Evolutionary conservation across 2,888 invertebrate species (phyloP).

Genomic region (Euspilapteryx auroguttella): DNA sequence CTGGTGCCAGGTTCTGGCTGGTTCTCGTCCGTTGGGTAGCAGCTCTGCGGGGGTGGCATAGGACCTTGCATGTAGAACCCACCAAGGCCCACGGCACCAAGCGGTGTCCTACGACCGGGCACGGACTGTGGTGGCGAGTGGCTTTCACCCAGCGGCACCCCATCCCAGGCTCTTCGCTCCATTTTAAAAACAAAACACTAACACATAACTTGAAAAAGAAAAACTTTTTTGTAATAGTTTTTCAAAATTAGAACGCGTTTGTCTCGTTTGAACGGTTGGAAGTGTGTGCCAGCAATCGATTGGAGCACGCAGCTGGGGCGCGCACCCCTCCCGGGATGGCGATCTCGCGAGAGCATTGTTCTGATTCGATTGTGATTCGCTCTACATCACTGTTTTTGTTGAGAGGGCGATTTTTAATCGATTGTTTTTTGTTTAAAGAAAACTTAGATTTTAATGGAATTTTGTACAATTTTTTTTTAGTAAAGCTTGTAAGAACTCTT

Average conservation of each 20-base stretch:
- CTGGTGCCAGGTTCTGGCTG: conserved; percentile 69
- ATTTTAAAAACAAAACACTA: conserved; percentile 25
- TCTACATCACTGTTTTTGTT: no score
- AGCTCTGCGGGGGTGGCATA: conserved; percentile 50
- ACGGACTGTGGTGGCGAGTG: conserved; percentile 64
- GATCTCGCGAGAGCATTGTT: conserved; percentile 42
- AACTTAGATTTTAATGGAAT: no score
- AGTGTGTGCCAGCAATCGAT: neutral
- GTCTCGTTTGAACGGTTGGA: conserved; percentile 11
- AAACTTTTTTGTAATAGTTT: conserved; percentile 13
- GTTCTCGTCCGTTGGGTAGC: conserved; percentile 74
- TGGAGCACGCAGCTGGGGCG: conserved; percentile 51
- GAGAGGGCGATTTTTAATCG: no score
- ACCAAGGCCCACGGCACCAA: conserved; percentile 82
- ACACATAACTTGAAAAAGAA: conserved; percentile 23
- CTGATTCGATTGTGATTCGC: conserved; percentile 46
- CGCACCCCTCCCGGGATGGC: conserved; percentile 39
- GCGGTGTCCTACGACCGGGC: conserved; percentile 73
- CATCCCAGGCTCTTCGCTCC: conserved; percentile 55
- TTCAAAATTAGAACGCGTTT: conserved; percentile 26
- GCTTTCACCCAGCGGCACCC: conserved; percentile 45
- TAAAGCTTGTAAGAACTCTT: no score
- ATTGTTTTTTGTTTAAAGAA: no score
- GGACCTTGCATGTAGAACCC: conserved; percentile 83
- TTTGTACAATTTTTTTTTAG: no score